Evolutionary conservation across 2,113 vertebrate species (phyloP), one percentile per base, ranked within the genome.

Genomic region (Heloderma charlesbogerti): DNA sequence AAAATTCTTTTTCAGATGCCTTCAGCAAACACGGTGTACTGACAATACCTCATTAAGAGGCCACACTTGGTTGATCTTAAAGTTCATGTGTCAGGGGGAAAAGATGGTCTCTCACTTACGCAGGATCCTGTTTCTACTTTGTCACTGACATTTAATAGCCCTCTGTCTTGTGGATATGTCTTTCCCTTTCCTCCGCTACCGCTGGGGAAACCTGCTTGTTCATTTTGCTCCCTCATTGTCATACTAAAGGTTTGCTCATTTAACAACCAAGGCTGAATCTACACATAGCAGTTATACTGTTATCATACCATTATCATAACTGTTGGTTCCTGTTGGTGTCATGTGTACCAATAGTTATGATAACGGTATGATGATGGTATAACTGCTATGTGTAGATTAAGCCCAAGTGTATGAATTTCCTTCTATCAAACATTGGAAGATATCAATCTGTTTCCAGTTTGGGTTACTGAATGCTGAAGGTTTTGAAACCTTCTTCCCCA

Each of bases 381-480:
- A n/a, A n/a, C n/a, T n/a, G n/a, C n/a, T n/a, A n/a, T n/a, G n/a
- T n/a, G n/a, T n/a, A n/a, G n/a, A n/a, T n/a, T n/a, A n/a, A n/a
- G n/a, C n/a, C n/a, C n/a, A n/a, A n/a, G n/a, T 79, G 40, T 48
- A 66, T 60, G 75, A 88, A 88, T 88, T 88, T 88, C 43, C 40
- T 88, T 66, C 57, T 79, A 88, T 79, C 87, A 79, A 88, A 88
- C 48, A 40, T 88, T 67, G 87, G 74, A 88, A 88, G 57, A 87
- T 87, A 77, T 63, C 87, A 88, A 48, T 79, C 75, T 88, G 75
- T 79, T 88, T 79, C 74, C 57, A 79, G 67, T 79, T 77, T 79
- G 43, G 74, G 57, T 88, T 43, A 88, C 66, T 88, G 74, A 88
- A 88, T 67, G 40, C 51, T 87, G 77, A 71, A 88, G 18, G 48